Percentiles rank a stretch among this genome's conserved stretches.
Evolutionary conservation across 2,113 vertebrate species (phyloP).

Genomic region (Bungarus multicinctus): DNA sequence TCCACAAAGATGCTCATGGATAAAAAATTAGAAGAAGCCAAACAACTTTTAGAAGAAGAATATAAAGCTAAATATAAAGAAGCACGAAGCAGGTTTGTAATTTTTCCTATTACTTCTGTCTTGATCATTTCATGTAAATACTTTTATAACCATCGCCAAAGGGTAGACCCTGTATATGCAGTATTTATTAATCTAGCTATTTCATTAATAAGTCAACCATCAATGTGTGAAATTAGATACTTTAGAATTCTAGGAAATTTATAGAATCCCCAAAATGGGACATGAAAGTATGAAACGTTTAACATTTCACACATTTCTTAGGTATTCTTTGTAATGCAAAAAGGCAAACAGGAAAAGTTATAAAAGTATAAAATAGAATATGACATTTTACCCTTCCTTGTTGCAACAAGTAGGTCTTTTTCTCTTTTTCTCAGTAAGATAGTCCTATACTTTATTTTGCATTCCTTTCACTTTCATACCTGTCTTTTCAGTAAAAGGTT

Average conservation of each 20-base stretch:
- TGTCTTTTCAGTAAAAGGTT: background rate
- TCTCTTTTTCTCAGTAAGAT: too few relatives aligned
- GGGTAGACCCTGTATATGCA: background rate
- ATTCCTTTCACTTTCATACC: background rate
- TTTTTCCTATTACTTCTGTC: background rate
- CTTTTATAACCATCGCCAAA: too few relatives aligned
- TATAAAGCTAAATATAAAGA: slow-evolving; percentile 66
- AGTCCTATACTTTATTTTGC: background rate
- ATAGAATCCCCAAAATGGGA: background rate
- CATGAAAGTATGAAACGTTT: background rate
- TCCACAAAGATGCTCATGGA: slow-evolving; percentile 59
- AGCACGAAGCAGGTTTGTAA: slow-evolving; percentile 74
- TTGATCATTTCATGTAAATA: background rate
- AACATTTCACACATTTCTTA: background rate
- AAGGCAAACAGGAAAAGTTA: background rate
- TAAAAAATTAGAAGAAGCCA: slow-evolving; percentile 68
- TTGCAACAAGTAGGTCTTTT: too few relatives aligned
- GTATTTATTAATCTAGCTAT: background rate
- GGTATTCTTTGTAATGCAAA: background rate
- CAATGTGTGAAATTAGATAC: background rate
- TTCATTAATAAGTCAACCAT: background rate
- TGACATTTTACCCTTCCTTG: background rate
- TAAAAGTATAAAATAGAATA: too few relatives aligned
- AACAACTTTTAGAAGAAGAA: slow-evolving; percentile 64
- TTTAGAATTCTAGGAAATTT: background rate